A percentile compares a stretch with the other conserved stretches of the same genome.
Evolutionary conservation across 2,888 invertebrate genomes (phyloP).

Genomic region (Chrysolina haemoptera): DNA sequence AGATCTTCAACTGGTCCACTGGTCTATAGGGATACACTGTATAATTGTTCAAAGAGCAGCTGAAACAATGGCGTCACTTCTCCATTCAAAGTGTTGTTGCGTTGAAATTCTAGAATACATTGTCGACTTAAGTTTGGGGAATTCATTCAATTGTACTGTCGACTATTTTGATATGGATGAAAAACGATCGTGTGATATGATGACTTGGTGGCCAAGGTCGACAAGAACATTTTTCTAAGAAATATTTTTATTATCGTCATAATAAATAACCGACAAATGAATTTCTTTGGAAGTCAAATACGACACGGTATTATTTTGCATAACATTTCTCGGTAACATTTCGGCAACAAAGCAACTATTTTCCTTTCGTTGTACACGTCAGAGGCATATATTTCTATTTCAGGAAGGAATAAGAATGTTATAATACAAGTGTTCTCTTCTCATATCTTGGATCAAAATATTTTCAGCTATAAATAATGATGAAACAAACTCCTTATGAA

Average conservation of each 20-base stretch:
- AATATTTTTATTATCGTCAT: not conserved
- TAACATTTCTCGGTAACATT: not conserved
- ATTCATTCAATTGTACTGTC: constrained; percentile 5
- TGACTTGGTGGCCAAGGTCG: not conserved
- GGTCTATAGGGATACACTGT: no score
- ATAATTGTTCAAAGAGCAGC: no score
- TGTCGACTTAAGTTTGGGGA: not conserved
- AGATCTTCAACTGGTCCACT: no score
- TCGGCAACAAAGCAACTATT: not conserved
- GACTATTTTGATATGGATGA: constrained; percentile 9
- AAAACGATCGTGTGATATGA: not conserved
- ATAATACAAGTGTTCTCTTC: no score
- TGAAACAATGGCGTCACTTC: no score
- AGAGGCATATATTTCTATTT: not conserved
- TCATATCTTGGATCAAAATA: no score
- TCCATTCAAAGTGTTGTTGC: not conserved
- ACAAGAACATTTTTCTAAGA: constrained; percentile 1
- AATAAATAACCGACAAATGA: not conserved
- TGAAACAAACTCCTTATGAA: no score
- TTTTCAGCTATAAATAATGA: no score
- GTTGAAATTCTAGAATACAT: not conserved
- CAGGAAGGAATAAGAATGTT: not conserved
- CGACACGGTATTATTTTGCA: constrained; percentile 8
- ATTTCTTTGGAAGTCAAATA: constrained; percentile 12
- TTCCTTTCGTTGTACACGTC: not conserved